phyloP scores from a whole-genome alignment of 2,113 vertebrate genomes.

The Heterotis niloticus region DNA sequence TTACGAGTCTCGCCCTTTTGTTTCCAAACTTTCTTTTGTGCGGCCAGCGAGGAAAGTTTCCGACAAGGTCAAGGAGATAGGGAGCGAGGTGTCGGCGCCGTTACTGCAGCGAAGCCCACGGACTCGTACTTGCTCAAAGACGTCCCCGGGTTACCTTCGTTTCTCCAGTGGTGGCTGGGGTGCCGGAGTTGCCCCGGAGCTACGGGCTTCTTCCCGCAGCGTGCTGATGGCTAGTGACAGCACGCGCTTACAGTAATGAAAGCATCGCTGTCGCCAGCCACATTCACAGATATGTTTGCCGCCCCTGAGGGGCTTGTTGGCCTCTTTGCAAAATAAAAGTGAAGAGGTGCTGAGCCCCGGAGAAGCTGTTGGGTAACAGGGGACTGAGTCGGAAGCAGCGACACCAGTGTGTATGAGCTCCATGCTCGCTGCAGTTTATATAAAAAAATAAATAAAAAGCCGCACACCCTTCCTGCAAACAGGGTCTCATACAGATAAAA shows the following conservation, averaged over 20 bases:
- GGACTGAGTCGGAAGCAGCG: background rate
- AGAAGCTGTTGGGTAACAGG: slow-evolving; percentile 10
- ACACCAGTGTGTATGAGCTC: background rate
- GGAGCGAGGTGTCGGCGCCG: slow-evolving; percentile 35
- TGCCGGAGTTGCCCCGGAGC: slow-evolving; percentile 46
- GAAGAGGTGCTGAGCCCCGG: background rate
- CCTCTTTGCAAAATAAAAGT: slow-evolving; percentile 9
- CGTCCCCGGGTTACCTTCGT: background rate
- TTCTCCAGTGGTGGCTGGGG: slow-evolving; percentile 22
- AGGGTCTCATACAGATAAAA: too few species aligned
- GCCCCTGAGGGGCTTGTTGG: slow-evolving; percentile 10
- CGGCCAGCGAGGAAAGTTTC: background rate
- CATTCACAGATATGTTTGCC: background rate
- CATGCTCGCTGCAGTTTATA: background rate
- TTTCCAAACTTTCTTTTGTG: background rate
- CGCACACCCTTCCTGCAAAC: too few species aligned
- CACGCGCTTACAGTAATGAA: slow-evolving; percentile 53
- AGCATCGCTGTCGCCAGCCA: slow-evolving; percentile 26
- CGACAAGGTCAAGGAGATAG: background rate
- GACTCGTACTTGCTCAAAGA: slow-evolving; percentile 15
- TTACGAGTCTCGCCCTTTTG: slow-evolving; percentile 34
- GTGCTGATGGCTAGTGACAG: slow-evolving; percentile 53
- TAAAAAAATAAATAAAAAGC: background rate
- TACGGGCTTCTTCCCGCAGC: slow-evolving; percentile 30
- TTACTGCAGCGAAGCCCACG: too few species aligned